Percentiles rank a stretch among this genome's conserved stretches.
phyloP scores from a whole-genome alignment of 35 echinoderm and acorn worm genomes.

The Lytechinus pictus region DNA sequence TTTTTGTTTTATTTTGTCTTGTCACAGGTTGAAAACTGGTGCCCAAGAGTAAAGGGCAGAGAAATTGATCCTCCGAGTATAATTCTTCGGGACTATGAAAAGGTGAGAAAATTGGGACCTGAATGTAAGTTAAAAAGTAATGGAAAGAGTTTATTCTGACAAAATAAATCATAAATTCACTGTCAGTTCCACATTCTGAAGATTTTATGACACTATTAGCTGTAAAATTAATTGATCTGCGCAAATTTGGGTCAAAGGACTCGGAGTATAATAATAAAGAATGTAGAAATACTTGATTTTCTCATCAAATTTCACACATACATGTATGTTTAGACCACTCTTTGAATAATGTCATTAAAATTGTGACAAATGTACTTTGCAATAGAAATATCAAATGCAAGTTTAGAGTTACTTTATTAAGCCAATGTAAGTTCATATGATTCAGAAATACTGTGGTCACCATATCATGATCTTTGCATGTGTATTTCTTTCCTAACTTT shows the following conservation, averaged over 20 bases:
- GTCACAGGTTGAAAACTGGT: conserved; percentile 89
- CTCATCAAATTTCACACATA: too few relatives aligned
- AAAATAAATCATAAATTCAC: too few relatives aligned
- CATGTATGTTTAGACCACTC: too few relatives aligned
- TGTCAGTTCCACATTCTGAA: background rate
- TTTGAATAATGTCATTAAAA: too few relatives aligned
- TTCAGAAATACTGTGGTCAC: too few relatives aligned
- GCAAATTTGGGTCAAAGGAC: background rate
- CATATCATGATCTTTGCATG: too few relatives aligned
- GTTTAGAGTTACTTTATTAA: too few relatives aligned
- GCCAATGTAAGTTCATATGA: too few relatives aligned
- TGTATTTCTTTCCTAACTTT: too few relatives aligned
- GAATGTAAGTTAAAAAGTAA: background rate
- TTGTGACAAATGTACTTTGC: too few relatives aligned
- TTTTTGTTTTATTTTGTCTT: background rate
- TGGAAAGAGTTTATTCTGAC: background rate
- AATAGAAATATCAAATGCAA: too few relatives aligned
- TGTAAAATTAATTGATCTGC: background rate
- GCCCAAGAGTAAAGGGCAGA: conserved; percentile 82
- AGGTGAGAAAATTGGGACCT: background rate
- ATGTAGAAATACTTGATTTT: too few relatives aligned
- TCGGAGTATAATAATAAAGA: background rate
- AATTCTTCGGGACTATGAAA: background rate
- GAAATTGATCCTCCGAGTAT: background rate
- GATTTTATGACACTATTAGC: background rate